These are phyloP conservation scores for Limnephilus auricula DNA, from an alignment of 2,888 invertebrate species.

Conservation along the genomic window DNA sequence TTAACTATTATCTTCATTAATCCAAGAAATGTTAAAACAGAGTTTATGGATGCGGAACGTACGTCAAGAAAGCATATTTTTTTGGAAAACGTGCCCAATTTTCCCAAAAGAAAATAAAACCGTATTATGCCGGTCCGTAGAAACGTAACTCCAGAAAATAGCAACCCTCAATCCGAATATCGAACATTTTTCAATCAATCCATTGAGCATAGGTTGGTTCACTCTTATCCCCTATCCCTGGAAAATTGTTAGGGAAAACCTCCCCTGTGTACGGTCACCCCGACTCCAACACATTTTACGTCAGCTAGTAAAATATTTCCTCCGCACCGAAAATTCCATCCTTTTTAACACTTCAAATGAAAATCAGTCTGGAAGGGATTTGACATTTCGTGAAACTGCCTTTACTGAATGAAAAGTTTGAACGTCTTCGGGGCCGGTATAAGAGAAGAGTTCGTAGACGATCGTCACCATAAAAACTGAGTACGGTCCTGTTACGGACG, in stretches of 20 bases:
- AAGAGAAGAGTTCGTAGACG: constrained; percentile 28
- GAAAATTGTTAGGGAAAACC: constrained; percentile 46
- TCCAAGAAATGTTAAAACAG: neutral
- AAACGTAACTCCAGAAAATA: constrained; percentile 10
- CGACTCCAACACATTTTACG: neutral
- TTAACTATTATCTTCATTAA: neutral
- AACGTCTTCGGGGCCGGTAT: neutral
- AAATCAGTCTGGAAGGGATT: neutral
- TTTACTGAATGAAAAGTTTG: neutral
- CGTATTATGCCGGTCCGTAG: neutral
- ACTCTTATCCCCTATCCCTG: constrained; percentile 40
- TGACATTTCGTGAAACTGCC: neutral
- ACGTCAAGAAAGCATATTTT: neutral
- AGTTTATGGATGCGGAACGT: neutral
- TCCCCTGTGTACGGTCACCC: constrained; percentile 28
- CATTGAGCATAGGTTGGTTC: constrained; percentile 42
- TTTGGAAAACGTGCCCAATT: neutral
- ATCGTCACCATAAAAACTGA: constrained; percentile 57
- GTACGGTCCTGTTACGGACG: constrained; percentile 51
- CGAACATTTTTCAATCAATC: constrained; percentile 51
- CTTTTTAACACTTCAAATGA: neutral
- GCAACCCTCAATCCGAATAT: constrained; percentile 5
- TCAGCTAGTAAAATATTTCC: neutral
- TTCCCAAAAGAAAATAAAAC: neutral
- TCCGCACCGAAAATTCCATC: neutral